A percentile compares a stretch with the other conserved stretches of the same genome.
Conservation (phyloP, 2,888 invertebrate species). For the Netelia melanura region DNA sequence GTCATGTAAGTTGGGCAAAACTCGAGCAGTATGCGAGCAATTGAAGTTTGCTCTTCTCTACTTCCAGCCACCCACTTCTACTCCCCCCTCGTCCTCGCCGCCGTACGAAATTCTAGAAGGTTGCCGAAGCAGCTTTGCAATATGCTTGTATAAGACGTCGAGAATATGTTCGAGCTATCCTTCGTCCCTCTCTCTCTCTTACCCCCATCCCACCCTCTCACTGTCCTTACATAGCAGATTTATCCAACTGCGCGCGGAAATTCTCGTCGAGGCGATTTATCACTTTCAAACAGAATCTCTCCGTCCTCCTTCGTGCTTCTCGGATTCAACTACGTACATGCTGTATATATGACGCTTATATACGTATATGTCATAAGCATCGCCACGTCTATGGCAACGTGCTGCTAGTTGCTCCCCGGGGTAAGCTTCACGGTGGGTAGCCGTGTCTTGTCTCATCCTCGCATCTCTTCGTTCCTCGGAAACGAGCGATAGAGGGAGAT, state of each 20-base stretch:
- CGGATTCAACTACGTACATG: conserved; percentile 40
- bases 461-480: background rate
- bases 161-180: conserved; percentile 13
- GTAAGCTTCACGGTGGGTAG: conserved; percentile 23
- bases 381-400: conserved; percentile 14
- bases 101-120: conserved; percentile 20
- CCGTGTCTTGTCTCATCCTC: conserved; percentile 40
- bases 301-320: conserved; percentile 20
- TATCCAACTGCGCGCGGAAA: conserved; percentile 52
- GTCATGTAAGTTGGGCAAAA: conserved; percentile 55
- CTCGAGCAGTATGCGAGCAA: conserved; percentile 47
- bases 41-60: conserved; percentile 24
- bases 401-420: conserved; percentile 41
- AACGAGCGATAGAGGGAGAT: background rate
- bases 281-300: conserved; percentile 55
- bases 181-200: conserved; percentile 5
- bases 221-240: conserved; percentile 45
- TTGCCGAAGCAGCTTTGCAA: conserved; percentile 51
- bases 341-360: background rate
- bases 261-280: conserved; percentile 55
- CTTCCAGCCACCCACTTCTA: background rate
- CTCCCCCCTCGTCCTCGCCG: background rate
- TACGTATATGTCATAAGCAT: conserved; percentile 4
- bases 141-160: conserved; percentile 40
- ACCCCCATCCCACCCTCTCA: background rate